phyloP scores from a whole-genome alignment of 2,113 vertebrate genomes.

The Scophthalmus maximus region DNA sequence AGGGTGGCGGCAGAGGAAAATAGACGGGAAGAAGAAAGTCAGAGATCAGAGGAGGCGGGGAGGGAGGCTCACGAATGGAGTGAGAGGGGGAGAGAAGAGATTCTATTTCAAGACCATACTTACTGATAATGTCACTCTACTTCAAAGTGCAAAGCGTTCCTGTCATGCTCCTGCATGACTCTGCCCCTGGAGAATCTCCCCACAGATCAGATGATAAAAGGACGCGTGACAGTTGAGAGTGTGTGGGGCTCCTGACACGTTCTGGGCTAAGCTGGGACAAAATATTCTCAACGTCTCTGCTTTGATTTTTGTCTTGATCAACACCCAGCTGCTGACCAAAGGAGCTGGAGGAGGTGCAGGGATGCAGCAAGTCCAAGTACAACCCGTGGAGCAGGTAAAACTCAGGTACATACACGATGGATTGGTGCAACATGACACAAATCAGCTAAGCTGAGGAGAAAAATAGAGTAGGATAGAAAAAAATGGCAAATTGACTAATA shows the following conservation, averaged over 20 bases:
- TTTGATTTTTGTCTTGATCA: conserved; percentile 61
- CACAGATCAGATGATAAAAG: conserved; percentile 80
- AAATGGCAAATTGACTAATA: conserved; percentile 3
- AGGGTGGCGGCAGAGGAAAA: conserved; percentile 45
- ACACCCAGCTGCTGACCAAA: conserved; percentile 43
- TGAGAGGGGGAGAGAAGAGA: conserved; percentile 62
- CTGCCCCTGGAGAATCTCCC: conserved; percentile 76
- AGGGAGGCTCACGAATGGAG: conserved; percentile 56
- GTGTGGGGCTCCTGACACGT: conserved; percentile 48
- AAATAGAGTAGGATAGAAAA: too few species aligned
- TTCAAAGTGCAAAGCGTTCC: conserved; percentile 82
- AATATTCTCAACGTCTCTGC: conserved; percentile 43
- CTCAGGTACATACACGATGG: conserved; percentile 16
- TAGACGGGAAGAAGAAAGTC: conserved; percentile 43
- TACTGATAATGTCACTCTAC: conserved; percentile 85
- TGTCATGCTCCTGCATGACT: conserved; percentile 74
- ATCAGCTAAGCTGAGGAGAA: not conserved
- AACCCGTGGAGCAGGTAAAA: conserved; percentile 46
- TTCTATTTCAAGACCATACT: conserved; percentile 83
- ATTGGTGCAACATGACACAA: not conserved
- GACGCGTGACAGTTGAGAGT: conserved; percentile 65
- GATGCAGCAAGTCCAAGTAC: not conserved
- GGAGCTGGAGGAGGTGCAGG: not conserved
- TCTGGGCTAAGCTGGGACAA: conserved; percentile 56
- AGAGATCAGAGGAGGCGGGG: conserved; percentile 57